Evolutionary conservation across 2,797 vertebrate species (phyloP).

Genomic region (Muraenolepis orangiensis): DNA sequence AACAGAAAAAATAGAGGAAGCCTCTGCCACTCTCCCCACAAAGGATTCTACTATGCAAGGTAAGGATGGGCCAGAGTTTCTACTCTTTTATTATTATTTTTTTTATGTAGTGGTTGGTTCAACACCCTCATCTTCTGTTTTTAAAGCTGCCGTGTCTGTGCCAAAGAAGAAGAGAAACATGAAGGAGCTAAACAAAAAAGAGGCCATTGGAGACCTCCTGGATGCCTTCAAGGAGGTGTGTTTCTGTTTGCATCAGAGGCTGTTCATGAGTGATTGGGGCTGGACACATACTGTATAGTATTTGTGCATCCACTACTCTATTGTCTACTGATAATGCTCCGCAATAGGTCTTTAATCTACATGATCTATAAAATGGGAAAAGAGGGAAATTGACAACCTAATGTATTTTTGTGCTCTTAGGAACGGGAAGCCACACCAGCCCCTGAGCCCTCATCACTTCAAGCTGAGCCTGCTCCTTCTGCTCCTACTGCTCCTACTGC

Average conservation of each 20-base stretch:
- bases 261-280: background rate
- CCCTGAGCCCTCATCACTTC: background rate
- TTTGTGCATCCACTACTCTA: background rate
- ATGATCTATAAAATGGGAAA: background rate
- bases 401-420: conserved; percentile 34
- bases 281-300: background rate
- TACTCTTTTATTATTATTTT: no score
- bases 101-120: background rate
- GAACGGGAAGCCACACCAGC: conserved; percentile 68
- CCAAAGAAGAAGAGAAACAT: conserved; percentile 95
- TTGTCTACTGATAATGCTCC: background rate
- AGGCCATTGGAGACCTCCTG: conserved; percentile 86
- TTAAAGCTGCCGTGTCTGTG: conserved; percentile 78
- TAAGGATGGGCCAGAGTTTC: conserved; percentile 41
- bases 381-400: background rate
- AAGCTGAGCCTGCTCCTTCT: conserved; percentile 45
- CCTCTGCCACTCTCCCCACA: conserved; percentile 42
- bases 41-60: conserved; percentile 83
- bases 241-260: conserved; percentile 9
- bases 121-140: conserved; percentile 1
- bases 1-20: conserved; percentile 67
- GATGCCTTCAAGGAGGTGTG: conserved; percentile 96
- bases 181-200: conserved; percentile 93
- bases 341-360: background rate
- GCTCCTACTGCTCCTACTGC: no score